Evolutionary conservation across 2,888 invertebrate species (phyloP), one percentile per base, ranked within the genome.

Genomic region (Himalopsyche anomala): DNA sequence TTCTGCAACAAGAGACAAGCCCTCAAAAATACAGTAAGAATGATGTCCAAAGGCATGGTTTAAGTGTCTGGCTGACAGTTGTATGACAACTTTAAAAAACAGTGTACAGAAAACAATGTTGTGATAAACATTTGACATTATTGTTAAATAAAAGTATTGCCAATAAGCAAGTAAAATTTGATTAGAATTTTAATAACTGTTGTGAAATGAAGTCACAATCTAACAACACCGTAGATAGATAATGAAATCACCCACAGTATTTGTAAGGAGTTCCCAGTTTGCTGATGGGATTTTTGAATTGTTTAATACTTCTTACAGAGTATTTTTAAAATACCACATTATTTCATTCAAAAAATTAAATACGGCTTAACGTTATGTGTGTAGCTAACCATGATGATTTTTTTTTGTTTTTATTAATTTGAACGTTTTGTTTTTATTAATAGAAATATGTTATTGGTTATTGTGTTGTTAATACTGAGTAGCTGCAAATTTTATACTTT

Each of bases 1-100:
- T 99, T 99, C 93, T 99, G 99, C 93, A 99, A 99, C 93, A 99
- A 99, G 92, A 95, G 99, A 85, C 99, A 99, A 92, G 98, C 99
- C 1, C 94, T 99, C 89, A 99, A 99, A 92, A 99, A 99, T 91
- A 98, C 99, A n/a, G 98, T 98, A 89, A 94, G 97, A 90, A 97
- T 97, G 97, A 97, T 97, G 97, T 96, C 96, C 84, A 97, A 96
- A 93, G 96, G 96, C 89, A 96, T 96, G 95, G 96, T 96, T 89
- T 96, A 95, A 92, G 92, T 92, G 90, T 90, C 91, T 92, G 17
- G 55, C 19, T 74, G n/a, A 84, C 28, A 38, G 87, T 87, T 87
- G 87, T 85, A 40, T 56, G 81, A 83, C 87, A 85, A 85, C 87
- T 45, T 36, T 81, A 81, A 92, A 92, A 91, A 90, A 91, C 80